Evolutionary conservation across 2,888 invertebrate genomes (phyloP), one percentile per base, ranked within the genome.

Genomic region (Seira sanloemensis): DNA sequence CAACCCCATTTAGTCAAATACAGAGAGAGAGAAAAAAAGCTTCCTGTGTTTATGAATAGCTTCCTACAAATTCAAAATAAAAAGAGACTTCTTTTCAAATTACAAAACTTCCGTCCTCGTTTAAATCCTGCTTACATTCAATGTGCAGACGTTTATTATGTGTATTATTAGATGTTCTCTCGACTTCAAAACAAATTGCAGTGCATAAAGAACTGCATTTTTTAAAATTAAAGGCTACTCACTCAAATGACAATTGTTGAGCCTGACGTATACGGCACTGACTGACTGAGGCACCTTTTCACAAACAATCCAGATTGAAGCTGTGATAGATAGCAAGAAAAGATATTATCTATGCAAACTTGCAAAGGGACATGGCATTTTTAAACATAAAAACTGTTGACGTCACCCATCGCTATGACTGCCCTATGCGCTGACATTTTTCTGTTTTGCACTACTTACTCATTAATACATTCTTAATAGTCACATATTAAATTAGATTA

Each of bases 221-320:
- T 58, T 58, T 18, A 4, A 18, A 58, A 58, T 9, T 58, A 58
- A 18, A n/a, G n/a, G 18, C 58, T n/a, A 58, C 58, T 58, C n/a
- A 58, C n/a, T n/a, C n/a, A 58, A 58, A 58, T n/a, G 58, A n/a
- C 7, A 58, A 58, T 58, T 58, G 58, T 58, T 18, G n/a, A 9
- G 37, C n/a, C n/a, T 58, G 2, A 18, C 4, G 58, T 58, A n/a
- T n/a, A n/a, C n/a, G n/a, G n/a, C n/a, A n/a, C n/a, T n/a, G n/a
- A n/a, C 2, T 18, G 2, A n/a, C 58, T 58, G 18, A 58, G 2
- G 75, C 50, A 81, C 16, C 25, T 62, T 46, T 71, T 75, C 81
- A 76, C 58, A 76, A 81, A 67, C 37, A 69, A 23, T 58, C 23
- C 23, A 68, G 80, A 80, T 80, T 54, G 58, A 19, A n/a, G 18